Evolutionary conservation across 2,888 invertebrate genomes (phyloP).

Genomic region (Andrena dorsata): DNA sequence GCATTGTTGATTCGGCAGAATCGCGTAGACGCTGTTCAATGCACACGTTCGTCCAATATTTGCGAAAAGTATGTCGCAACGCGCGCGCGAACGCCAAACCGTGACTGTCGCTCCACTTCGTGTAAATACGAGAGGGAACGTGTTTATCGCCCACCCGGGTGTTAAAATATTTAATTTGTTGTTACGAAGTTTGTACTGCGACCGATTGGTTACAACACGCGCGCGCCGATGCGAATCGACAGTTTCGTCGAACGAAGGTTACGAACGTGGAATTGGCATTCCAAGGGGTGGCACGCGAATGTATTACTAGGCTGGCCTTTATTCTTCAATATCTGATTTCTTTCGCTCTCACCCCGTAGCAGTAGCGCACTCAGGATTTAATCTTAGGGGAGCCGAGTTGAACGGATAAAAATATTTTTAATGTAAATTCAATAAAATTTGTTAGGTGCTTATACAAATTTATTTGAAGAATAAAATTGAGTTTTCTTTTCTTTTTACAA

Average conservation of each 20-base stretch:
- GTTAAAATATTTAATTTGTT: constrained; percentile 68
- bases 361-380: too few relatives aligned
- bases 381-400: too few relatives aligned
- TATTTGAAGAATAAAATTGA: too few relatives aligned
- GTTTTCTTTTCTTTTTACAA: too few relatives aligned
- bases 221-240: neutral
- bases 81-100: constrained; percentile 33
- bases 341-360: too few relatives aligned
- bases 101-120: constrained; percentile 16
- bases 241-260: neutral
- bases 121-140: constrained; percentile 55
- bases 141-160: constrained; percentile 49
- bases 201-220: constrained; percentile 29
- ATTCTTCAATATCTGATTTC: too few relatives aligned
- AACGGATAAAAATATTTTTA: too few relatives aligned
- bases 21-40: constrained; percentile 64
- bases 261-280: neutral
- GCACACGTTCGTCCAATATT: constrained; percentile 83
- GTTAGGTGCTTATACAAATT: too few relatives aligned
- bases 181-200: constrained; percentile 28
- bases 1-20: constrained; percentile 63
- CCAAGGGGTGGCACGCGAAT: too few relatives aligned
- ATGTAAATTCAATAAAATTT: too few relatives aligned
- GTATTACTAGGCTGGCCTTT: too few relatives aligned
- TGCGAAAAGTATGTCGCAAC: constrained; percentile 77